phyloP scores from a whole-genome alignment of 92 coral and sea anemone species.

The Scolanthus callimorphus region DNA sequence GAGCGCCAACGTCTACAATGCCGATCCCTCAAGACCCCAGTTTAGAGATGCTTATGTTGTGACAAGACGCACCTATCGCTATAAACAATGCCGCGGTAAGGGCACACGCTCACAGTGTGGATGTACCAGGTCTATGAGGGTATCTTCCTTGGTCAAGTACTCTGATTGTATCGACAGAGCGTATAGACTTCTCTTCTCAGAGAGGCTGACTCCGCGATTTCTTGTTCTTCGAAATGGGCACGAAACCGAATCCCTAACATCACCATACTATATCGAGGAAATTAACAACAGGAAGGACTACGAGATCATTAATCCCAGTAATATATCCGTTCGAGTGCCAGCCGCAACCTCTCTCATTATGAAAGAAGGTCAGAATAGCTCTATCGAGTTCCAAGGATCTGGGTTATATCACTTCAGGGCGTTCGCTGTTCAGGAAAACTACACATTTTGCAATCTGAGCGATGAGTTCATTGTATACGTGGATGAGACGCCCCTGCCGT shows the following conservation, averaged over 20 bases:
- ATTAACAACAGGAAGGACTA: constrained; percentile 80
- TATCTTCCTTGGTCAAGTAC: constrained; percentile 66
- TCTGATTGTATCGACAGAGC: constrained; percentile 90
- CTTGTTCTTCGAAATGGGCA: constrained; percentile 53
- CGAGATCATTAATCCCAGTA: constrained; percentile 44
- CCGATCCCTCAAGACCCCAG: constrained; percentile 81
- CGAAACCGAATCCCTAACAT: constrained; percentile 42
- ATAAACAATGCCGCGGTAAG: constrained; percentile 83
- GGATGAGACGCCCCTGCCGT: constrained; percentile 85
- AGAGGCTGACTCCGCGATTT: constrained; percentile 73
- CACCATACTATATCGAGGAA: constrained; percentile 87
- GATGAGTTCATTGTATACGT: constrained; percentile 87
- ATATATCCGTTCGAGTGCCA: constrained; percentile 11
- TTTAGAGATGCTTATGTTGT: constrained; percentile 72
- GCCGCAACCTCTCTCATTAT: constrained; percentile 37
- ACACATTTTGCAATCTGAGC: constrained; percentile 77
- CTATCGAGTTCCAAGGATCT: constrained; percentile 82
- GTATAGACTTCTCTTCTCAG: constrained; percentile 71
- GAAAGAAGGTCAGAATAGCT: constrained; percentile 72
- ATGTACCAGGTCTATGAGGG: constrained; percentile 61
- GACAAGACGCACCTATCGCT: constrained; percentile 72
- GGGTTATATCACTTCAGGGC: constrained; percentile 96
- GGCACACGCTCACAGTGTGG: constrained; percentile 70
- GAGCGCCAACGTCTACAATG: constrained; percentile 85
- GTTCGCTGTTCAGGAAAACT: constrained; percentile 73